These are phyloP conservation scores for Chelonoidis abingdonii DNA, from an alignment of 2,113 vertebrate species.

Conservation along the genomic window DNA sequence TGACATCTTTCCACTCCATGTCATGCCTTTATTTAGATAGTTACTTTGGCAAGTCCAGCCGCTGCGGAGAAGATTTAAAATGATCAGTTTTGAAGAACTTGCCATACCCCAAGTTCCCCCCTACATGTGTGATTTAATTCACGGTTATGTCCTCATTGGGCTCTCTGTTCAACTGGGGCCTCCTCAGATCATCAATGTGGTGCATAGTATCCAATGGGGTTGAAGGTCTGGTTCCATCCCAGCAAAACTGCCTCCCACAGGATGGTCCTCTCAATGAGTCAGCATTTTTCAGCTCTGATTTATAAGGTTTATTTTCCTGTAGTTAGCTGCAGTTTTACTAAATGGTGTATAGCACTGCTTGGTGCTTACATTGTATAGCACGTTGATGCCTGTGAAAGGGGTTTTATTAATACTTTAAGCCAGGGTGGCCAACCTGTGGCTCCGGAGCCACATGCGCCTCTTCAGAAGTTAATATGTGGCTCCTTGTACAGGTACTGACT, in stretches of 20 bases:
- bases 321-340: constrained; percentile 49
- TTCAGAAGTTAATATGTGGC: too few relatives aligned
- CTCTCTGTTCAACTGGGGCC: background rate
- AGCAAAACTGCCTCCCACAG: background rate
- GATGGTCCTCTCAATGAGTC: background rate
- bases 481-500: too few relatives aligned
- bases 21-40: background rate
- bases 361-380: constrained; percentile 4
- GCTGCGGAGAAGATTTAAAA: background rate
- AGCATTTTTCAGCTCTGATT: constrained; percentile 43
- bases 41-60: background rate
- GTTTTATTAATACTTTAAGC: background rate
- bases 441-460: too few relatives aligned
- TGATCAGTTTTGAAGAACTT: background rate
- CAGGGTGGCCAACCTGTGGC: too few relatives aligned
- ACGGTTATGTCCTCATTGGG: background rate
- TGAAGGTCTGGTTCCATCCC: constrained; percentile 2
- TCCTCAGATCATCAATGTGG: background rate
- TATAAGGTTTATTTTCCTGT: constrained; percentile 53
- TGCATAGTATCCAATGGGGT: background rate
- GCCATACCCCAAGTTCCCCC: background rate
- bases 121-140: background rate
- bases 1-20: background rate
- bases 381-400: background rate
- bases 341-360: constrained; percentile 1